phyloP scores from a whole-genome alignment of 1,140 invertebrate genomes.

The Leptinotarsa texana region DNA sequence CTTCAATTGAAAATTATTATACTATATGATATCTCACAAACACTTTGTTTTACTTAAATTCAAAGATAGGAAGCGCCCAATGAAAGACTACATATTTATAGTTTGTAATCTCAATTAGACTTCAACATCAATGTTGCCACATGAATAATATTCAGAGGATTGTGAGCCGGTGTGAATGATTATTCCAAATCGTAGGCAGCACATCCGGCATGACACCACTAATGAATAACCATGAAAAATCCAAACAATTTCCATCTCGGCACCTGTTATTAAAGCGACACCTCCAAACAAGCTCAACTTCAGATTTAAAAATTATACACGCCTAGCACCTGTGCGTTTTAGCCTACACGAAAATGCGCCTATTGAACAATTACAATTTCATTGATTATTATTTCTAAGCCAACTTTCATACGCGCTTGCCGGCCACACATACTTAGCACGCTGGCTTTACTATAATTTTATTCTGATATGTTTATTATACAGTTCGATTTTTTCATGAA shows the following conservation, averaged over 20 bases:
- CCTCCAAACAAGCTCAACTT: not conserved
- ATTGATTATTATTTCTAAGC: slow-evolving; percentile 7
- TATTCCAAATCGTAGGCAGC: not conserved
- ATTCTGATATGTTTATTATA: slow-evolving; percentile 9
- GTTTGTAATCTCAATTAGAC: too few relatives aligned
- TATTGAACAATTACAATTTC: not conserved
- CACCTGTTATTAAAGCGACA: slow-evolving; percentile 5
- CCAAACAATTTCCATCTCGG: not conserved
- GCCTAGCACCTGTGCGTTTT: not conserved
- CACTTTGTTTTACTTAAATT: too few relatives aligned
- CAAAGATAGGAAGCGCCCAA: too few relatives aligned
- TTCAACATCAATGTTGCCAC: not conserved
- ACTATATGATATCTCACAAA: too few relatives aligned
- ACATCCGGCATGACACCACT: not conserved
- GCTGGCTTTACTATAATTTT: not conserved
- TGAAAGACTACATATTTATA: too few relatives aligned
- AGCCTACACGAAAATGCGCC: not conserved
- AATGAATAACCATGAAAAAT: slow-evolving; percentile 9
- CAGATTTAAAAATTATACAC: not conserved
- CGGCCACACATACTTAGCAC: not conserved
- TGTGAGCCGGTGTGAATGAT: not conserved
- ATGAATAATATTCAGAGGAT: not conserved
- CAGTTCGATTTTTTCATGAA: slow-evolving; percentile 3
- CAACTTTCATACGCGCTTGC: not conserved
- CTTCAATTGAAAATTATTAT: too few relatives aligned